Evolutionary conservation across 2,888 invertebrate species (phyloP).

Genomic region (Agrypnus murinus): DNA sequence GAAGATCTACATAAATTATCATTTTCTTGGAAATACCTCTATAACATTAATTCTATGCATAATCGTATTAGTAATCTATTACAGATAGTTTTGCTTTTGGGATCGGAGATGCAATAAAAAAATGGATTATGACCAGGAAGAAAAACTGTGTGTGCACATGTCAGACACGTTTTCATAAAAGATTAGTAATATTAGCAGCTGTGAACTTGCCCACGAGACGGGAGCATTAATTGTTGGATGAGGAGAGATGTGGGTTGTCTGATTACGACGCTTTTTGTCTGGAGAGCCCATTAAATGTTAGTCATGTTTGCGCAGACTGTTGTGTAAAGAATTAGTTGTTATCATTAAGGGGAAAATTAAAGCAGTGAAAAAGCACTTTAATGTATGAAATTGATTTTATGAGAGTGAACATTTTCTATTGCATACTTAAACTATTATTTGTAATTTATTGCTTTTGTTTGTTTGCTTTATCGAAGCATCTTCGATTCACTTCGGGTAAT

Average conservation of each 20-base stretch:
- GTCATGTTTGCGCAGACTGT: constrained; percentile 34
- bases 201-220: constrained; percentile 35
- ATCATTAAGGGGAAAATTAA: constrained; percentile 24
- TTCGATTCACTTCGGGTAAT: no score
- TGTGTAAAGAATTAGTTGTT: constrained; percentile 33
- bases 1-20: no score
- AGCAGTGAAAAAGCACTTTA: constrained; percentile 23
- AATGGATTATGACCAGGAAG: constrained; percentile 1
- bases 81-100: no score
- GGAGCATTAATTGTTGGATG: constrained; percentile 30
- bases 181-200: constrained; percentile 34
- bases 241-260: constrained; percentile 33
- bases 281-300: constrained; percentile 33
- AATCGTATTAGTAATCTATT: no score
- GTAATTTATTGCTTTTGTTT: no score
- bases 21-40: no score
- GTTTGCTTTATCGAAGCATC: no score
- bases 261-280: constrained; percentile 35
- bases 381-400: constrained; percentile 4
- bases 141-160: constrained; percentile 25
- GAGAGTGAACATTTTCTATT: neutral
- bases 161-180: constrained; percentile 29
- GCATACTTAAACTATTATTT: no score
- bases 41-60: no score
- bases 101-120: neutral